Evolutionary conservation across 2,888 invertebrate species (phyloP).

Genomic region (Leptinotarsa rubiginosa): DNA sequence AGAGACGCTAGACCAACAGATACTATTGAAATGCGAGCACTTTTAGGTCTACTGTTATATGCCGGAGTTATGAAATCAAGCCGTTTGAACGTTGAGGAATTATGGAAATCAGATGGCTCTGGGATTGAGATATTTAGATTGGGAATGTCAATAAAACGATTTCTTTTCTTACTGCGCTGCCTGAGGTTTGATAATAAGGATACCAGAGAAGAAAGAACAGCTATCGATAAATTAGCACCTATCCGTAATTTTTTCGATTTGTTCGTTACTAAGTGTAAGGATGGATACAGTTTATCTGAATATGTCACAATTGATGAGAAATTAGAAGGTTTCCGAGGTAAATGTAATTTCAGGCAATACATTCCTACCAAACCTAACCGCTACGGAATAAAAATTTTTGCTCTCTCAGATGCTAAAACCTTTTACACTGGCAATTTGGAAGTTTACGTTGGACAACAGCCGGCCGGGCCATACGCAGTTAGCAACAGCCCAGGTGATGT

Average conservation of each 20-base stretch:
- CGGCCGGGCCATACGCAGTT: constrained; percentile 34
- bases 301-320: constrained; percentile 29
- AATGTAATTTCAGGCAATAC: constrained; percentile 19
- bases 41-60: constrained; percentile 21
- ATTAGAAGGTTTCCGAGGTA: constrained; percentile 24
- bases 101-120: constrained; percentile 22
- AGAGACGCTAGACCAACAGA: constrained; percentile 27
- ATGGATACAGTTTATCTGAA: constrained; percentile 7
- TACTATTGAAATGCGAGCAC: constrained; percentile 25
- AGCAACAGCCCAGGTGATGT: constrained; percentile 26
- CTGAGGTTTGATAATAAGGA: constrained; percentile 22
- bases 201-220: constrained; percentile 13
- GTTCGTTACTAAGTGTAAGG: constrained; percentile 8
- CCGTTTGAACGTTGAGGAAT: constrained; percentile 23
- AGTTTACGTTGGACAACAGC: constrained; percentile 41
- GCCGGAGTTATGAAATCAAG: constrained; percentile 18
- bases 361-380: constrained; percentile 16
- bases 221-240: constrained; percentile 16
- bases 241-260: constrained; percentile 5
- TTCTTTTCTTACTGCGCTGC: constrained; percentile 24
- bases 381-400: constrained; percentile 25
- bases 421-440: constrained; percentile 28
- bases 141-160: constrained; percentile 27
- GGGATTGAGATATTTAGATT: constrained; percentile 25
- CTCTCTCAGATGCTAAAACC: constrained; percentile 19